Evolutionary conservation across 2,113 vertebrate genomes (phyloP).

Genomic region (Ramphastos sulfuratus): DNA sequence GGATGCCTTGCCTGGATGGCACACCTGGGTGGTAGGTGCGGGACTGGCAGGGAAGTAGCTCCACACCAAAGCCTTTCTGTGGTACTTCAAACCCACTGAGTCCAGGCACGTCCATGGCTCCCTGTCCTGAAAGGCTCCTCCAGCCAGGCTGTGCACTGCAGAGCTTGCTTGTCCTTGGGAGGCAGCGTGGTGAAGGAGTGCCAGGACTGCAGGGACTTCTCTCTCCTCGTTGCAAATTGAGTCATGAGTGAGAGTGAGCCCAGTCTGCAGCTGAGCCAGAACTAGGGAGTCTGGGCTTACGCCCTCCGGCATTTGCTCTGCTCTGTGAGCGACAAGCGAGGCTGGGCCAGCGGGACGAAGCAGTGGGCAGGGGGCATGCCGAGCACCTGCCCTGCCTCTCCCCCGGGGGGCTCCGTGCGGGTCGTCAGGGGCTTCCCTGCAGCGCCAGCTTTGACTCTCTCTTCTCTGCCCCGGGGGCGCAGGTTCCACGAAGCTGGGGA

Average conservation of each 20-base stretch:
- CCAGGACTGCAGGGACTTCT: neutral
- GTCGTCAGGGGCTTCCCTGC: constrained; percentile 48
- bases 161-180: neutral
- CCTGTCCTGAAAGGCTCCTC: neutral
- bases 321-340: neutral
- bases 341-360: neutral
- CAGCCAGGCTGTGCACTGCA: neutral
- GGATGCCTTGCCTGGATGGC: neutral
- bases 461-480: neutral
- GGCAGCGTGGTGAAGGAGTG: neutral
- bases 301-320: neutral
- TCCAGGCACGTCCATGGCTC: neutral
- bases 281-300: neutral
- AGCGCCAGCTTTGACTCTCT: constrained; percentile 68
- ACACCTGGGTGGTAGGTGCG: neutral
- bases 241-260: neutral
- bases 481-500: constrained; percentile 56
- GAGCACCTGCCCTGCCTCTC: neutral
- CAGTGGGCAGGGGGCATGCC: neutral
- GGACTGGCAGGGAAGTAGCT: neutral
- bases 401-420: neutral
- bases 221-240: neutral
- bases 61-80: neutral
- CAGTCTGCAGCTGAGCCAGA: neutral
- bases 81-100: neutral